Base-by-base conservation (phyloP, 2,797 vertebrate genomes). In the Rhinoraja longicauda region DNA sequence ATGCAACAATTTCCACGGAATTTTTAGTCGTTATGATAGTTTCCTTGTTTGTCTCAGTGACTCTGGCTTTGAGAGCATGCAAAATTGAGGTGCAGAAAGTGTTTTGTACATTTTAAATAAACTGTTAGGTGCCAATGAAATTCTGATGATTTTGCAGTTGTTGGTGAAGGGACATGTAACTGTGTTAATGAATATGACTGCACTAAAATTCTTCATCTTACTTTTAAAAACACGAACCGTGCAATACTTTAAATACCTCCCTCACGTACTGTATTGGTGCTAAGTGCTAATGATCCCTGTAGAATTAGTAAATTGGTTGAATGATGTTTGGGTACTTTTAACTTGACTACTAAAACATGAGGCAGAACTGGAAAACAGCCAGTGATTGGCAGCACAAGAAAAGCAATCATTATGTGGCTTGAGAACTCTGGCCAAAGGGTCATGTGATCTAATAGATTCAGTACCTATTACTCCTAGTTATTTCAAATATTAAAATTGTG, bases 331-430 rank as follows among this genome's bases (percentile, higher is more conserved):
- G 13, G 53, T n/a, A 62, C 57, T n/a, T 62, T 86, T 86, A n/a
- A 67, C 26, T 84, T 84, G 26, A 10, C 57, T 29, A 84, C 13
- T 29, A 84, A 29, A 84, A 26, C 29, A 59, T 29, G 2, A 5
- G n/a, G n/a, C 17, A 57, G 45, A 88, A 88, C 67, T 88, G 59
- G 84, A 88, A 88, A 88, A 7, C 59, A 36, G 62, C n/a, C n/a
- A 8, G 24, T 84, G 59, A 36, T 88, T 88, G 84, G 67, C 59
- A 67, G 62, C 29, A 32, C 53, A 36, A 9, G 62, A 36, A 36
- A 62, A 67, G n/a, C 59, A 88, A n/a, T n/a, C 84, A 88, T 10
- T 67, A 19, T 86, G 59, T 67, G 15, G n/a, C 57, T 86, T 86
- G 82, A 64, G 29, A 86, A 62, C 84, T 67, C 4, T 59, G 81